Evolutionary conservation across 1,140 invertebrate genomes (phyloP).

Genomic region (Bombus superbus): DNA sequence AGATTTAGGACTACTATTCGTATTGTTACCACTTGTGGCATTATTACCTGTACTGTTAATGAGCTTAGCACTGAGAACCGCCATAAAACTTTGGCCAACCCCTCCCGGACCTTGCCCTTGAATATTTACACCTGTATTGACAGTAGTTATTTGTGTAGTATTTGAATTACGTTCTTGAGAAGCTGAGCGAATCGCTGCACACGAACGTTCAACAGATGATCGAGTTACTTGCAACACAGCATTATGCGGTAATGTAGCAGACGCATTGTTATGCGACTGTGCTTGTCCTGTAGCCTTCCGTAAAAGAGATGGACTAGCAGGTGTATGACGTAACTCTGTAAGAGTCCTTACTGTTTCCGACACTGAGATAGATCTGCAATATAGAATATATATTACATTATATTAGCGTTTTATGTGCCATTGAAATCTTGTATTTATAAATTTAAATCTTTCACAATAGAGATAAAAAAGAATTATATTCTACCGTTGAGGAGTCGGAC

Average conservation of each 20-base stretch:
- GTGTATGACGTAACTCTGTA: slow-evolving; percentile 92
- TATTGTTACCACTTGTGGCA: slow-evolving; percentile 72
- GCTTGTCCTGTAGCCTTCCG: slow-evolving; percentile 82
- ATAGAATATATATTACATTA: background rate
- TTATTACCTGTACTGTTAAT: slow-evolving; percentile 79
- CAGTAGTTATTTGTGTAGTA: slow-evolving; percentile 68
- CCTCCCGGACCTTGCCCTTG: slow-evolving; percentile 80
- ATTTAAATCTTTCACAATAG: slow-evolving; percentile 2
- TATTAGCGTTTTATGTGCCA: background rate
- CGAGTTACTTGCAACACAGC: slow-evolving; percentile 72
- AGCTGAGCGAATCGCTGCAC: slow-evolving; percentile 60
- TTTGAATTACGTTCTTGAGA: slow-evolving; percentile 77
- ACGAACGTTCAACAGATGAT: slow-evolving; percentile 70
- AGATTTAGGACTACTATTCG: slow-evolving; percentile 76
- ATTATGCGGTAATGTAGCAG: slow-evolving; percentile 50
- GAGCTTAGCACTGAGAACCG: slow-evolving; percentile 88
- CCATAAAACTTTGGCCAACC: slow-evolving; percentile 87
- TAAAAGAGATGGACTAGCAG: slow-evolving; percentile 91
- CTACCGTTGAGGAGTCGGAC: slow-evolving; percentile 76
- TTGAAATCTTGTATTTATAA: too few species aligned
- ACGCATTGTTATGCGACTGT: slow-evolving; percentile 63
- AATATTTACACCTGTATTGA: slow-evolving; percentile 28
- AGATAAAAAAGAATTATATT: background rate
- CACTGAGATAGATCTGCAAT: slow-evolving; percentile 84
- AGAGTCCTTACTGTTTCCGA: slow-evolving; percentile 93